These are phyloP conservation scores for Apaloderma vittatum DNA, from an alignment of 2,113 vertebrate genomes.

Conservation along the genomic window DNA sequence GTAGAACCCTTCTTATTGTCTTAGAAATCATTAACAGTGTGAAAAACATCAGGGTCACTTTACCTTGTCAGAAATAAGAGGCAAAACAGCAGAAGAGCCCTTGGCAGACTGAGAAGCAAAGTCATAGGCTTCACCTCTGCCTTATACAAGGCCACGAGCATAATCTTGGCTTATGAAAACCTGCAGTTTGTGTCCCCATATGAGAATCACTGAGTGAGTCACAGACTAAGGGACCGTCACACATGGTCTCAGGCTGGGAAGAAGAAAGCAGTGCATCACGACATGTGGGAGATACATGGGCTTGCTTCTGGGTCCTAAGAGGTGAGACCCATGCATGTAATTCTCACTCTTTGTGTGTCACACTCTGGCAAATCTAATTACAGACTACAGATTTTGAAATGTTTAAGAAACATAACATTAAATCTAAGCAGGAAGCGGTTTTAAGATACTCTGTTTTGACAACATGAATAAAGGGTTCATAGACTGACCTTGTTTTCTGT, in stretches of 20 bases:
- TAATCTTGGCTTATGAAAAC: background rate
- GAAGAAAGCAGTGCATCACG: background rate
- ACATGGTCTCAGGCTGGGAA: background rate
- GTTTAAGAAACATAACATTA: background rate
- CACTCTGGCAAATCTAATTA: background rate
- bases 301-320: background rate
- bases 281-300: background rate
- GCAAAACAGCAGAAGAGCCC: background rate
- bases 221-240: background rate
- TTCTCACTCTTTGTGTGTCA: background rate
- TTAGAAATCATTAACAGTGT: background rate
- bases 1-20: background rate
- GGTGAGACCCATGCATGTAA: background rate
- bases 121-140: background rate
- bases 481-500: background rate
- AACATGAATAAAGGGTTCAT: background rate
- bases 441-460: background rate
- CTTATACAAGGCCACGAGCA: background rate
- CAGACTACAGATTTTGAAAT: background rate
- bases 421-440: background rate
- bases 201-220: background rate
- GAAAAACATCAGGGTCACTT: background rate
- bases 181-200: rapidly evolving
- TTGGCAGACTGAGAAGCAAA: background rate
- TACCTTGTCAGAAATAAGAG: background rate